Base-by-base conservation (phyloP, 2,113 vertebrate genomes). In the Vulpes vulpes region DNA sequence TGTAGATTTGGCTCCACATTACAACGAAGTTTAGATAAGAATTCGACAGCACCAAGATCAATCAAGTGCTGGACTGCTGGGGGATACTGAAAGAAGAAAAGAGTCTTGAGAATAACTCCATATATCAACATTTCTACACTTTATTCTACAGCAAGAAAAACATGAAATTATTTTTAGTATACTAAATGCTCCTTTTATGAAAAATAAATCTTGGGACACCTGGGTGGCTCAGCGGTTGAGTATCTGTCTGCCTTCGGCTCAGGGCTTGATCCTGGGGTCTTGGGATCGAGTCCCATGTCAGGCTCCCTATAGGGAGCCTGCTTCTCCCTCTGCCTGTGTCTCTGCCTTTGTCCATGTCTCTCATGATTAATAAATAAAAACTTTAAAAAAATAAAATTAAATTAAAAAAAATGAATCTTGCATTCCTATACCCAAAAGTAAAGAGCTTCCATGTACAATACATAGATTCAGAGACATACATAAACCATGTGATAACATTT, bases 11-110 rank as follows among this genome's bases (percentile, higher is more conserved):
- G 99, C 91, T 99, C 99, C 98, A 99, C 97, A 7, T 98, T 99
- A 1, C 99, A 97, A 65, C 99, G 99, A 97, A 99, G 99, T 88
- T 99, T 99, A 71, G 99, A 99, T 82, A 99, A 99, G 98, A 99
- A 99, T 95, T 99, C 99, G 67, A 99, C 99, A 32, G 99, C 99
- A 27, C 99, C 99, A 65, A 99, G 99, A 69, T 99, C 99, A 98
- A 99, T 95, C 96, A 99, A 98, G 98, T 99, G 99, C 97, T 99
- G 99, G 80, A 99, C 99, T 95, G 99, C 99, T 93, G 98, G 98
- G 1, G 99, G 98, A 98, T 99, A 99, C 99, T 99, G 97, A 38
- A 98, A 98, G 82, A 96, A 88, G 79, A 98, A 86, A 5, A 64
- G 8, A 22, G 5, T 27, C 79, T 60, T 94, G 11, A 96, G 64